These are phyloP conservation scores for Condylostylus longicornis DNA, from an alignment of 1,140 invertebrate species.

Conservation along the genomic window DNA sequence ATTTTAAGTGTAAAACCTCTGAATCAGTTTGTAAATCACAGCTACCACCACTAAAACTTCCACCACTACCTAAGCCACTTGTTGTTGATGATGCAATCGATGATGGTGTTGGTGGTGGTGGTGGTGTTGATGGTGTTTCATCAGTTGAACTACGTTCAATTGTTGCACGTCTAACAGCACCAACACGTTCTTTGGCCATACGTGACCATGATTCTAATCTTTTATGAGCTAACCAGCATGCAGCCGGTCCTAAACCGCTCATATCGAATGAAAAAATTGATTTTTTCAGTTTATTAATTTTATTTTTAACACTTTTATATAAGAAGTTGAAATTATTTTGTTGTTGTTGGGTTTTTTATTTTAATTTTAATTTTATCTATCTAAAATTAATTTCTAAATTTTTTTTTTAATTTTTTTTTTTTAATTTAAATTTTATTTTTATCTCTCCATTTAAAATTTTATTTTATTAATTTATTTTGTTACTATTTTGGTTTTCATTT, in stretches of 20 bases:
- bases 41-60: conserved; percentile 26
- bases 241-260: conserved; percentile 49
- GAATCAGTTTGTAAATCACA: conserved; percentile 29
- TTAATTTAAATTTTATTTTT: too few species aligned
- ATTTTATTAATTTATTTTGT: too few species aligned
- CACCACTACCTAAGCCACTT: conserved; percentile 27
- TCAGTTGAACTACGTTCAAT: conserved; percentile 42
- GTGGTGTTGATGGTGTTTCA: conserved; percentile 11
- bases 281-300: conserved; percentile 6
- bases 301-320: neutral
- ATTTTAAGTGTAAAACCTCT: conserved; percentile 10
- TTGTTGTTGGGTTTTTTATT: too few species aligned
- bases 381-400: too few species aligned
- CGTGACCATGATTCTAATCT: conserved; percentile 53
- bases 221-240: conserved; percentile 53
- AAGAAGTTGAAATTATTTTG: conserved; percentile 1
- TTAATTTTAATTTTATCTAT: too few species aligned
- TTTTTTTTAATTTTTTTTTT: too few species aligned
- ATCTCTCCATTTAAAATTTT: too few species aligned
- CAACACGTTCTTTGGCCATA: conserved; percentile 46
- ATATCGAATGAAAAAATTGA: too few species aligned
- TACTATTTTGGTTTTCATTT: too few species aligned
- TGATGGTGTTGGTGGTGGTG: conserved; percentile 24
- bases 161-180: conserved; percentile 40
- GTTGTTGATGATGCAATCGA: conserved; percentile 30